These are phyloP conservation scores for Aradophagus sp. DNA, from an alignment of 1,140 invertebrate genomes.

Conservation along the genomic window DNA sequence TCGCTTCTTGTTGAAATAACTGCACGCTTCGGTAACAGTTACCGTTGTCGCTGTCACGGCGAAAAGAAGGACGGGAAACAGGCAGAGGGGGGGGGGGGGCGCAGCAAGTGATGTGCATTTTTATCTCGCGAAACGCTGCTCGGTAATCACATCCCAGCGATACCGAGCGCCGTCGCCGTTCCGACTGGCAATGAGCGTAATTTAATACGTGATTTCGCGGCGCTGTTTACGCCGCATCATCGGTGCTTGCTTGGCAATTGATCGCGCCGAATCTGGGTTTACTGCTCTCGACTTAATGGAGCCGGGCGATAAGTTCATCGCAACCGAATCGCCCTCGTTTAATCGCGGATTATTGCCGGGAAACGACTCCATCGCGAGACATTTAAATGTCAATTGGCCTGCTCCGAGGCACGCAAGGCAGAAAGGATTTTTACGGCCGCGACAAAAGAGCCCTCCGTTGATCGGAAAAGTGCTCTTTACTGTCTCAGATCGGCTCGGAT, in stretches of 20 bases:
- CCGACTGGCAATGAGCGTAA: conserved; percentile 26
- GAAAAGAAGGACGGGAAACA: no score
- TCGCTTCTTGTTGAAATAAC: conserved; percentile 37
- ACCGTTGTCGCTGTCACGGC: conserved; percentile 28
- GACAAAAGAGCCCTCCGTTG: no score
- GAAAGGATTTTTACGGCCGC: conserved; percentile 6
- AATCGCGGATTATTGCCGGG: conserved; percentile 33
- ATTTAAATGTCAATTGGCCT: conserved; percentile 29
- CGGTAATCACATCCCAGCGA: neutral
- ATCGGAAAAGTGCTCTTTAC: no score
- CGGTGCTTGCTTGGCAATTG: conserved; percentile 35
- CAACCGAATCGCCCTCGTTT: conserved; percentile 14
- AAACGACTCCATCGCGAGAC: conserved; percentile 21
- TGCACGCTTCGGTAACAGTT: conserved; percentile 35
- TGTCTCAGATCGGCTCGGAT: no score
- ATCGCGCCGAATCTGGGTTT: conserved; percentile 49
- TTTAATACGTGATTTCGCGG: conserved; percentile 39
- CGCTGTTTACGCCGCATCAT: conserved; percentile 27
- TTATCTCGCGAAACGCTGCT: no score
- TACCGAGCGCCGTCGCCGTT: neutral
- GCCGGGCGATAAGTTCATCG: conserved; percentile 28
- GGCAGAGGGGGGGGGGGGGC: no score
- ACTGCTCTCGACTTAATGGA: conserved; percentile 42
- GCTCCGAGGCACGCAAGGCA: neutral
- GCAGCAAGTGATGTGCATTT: no score